Evolutionary conservation across 2,113 vertebrate species (phyloP), one percentile per base, ranked within the genome.

Genomic region (Nansenia antarctica): DNA sequence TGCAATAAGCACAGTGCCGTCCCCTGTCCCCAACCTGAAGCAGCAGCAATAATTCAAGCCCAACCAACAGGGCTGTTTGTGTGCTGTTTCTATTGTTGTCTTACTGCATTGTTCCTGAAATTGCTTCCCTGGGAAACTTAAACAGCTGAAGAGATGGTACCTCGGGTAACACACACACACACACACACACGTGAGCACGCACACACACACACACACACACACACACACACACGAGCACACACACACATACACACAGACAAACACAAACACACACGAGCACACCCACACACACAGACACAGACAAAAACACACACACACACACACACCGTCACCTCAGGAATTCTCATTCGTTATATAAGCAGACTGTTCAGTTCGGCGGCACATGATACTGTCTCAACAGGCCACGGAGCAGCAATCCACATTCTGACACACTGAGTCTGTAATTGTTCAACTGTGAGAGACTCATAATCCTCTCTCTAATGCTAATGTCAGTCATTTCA

Each of bases 91-190:
- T 76, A 80, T 86, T 80, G 86, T 84, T 24, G 58, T 69, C 78
- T 76, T 67, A 81, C 71, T 71, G 67, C 74, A 84, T 86, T 86
- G 85, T 88, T 84, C 80, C 72, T 52, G 58, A 76, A 84, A 83
- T 72, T 79, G 74, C 82, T 82, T 87, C 82, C 84, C 80, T 78
- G 80, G 88, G 88, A 88, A 87, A 85, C 79, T 88, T 86, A 89
- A 89, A 90, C 75, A 88, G 89, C 87, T 88, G 89, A 90, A 59
- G 67, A 85, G 76, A 78, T 71, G 84, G 87, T 87, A 88, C 85
- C 85, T 83, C 37, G 71, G 24, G 87, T 83, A 87, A 88, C 86
- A 22, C 9, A 22, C 55, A 65, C 9, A 53, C 65, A 42, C 74
- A 67, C 47, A n/a, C 31, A 11, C 20, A 12, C 39, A 31, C 26